phyloP scores from a whole-genome alignment of 2,888 invertebrate species.

The Flexamia atlantica region DNA sequence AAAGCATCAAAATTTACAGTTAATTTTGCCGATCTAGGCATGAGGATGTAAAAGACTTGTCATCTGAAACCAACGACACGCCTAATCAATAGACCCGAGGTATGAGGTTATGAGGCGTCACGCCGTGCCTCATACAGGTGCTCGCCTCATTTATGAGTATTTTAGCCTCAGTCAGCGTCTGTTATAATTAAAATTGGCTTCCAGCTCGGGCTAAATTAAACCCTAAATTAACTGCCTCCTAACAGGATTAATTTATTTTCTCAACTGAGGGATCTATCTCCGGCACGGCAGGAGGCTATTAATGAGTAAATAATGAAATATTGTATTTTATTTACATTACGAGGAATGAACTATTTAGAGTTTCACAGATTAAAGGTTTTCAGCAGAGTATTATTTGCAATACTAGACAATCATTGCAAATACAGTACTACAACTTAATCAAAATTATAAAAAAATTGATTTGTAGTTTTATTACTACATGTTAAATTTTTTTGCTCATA shows the following conservation, averaged over 20 bases:
- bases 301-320: neutral
- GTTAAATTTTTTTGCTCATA: too few species aligned
- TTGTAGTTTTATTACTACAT: too few species aligned
- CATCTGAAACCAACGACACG: neutral
- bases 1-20: too few species aligned
- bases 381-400: too few species aligned
- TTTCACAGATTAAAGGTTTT: too few species aligned
- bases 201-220: conserved; percentile 34
- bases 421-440: too few species aligned
- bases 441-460: too few species aligned
- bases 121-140: neutral
- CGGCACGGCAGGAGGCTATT: neutral
- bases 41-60: neutral
- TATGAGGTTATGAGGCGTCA: conserved; percentile 1
- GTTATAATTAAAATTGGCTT: conserved; percentile 42
- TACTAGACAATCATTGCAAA: too few species aligned
- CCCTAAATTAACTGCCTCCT: conserved; percentile 36
- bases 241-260: conserved; percentile 41
- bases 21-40: neutral
- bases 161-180: conserved; percentile 29
- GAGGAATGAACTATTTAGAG: too few species aligned
- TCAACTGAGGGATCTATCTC: conserved; percentile 22
- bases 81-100: neutral
- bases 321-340: too few species aligned
- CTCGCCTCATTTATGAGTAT: conserved; percentile 16